Evolutionary conservation across 2,113 vertebrate genomes (phyloP).

Genomic region (Misgurnus anguillicaudatus): DNA sequence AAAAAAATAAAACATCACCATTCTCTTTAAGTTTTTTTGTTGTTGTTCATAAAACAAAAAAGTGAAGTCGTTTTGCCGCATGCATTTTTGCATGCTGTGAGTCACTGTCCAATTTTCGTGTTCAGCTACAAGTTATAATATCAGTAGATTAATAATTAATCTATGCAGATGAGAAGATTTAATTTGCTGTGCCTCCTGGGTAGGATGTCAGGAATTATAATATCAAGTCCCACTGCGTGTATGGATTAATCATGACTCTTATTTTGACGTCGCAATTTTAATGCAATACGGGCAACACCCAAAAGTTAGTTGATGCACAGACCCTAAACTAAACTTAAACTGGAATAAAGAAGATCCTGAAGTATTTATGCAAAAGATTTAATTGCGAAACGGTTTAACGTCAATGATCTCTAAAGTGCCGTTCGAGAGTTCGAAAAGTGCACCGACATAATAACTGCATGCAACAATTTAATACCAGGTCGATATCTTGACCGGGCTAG

Average conservation of each 20-base stretch:
- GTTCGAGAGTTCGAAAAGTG: background rate
- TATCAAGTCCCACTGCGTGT: background rate
- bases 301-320: background rate
- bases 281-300: background rate
- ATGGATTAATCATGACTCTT: constrained; percentile 6
- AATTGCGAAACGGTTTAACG: background rate
- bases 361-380: background rate
- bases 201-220: constrained; percentile 33
- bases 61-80: background rate
- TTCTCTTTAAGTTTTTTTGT: constrained; percentile 22
- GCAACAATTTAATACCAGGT: constrained; percentile 14
- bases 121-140: constrained; percentile 45
- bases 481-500: background rate
- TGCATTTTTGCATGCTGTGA: constrained; percentile 13
- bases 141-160: constrained; percentile 43
- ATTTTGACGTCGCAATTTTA: constrained; percentile 1
- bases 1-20: constrained; percentile 27
- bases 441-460: constrained; percentile 5
- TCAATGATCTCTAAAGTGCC: too few relatives aligned
- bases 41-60: background rate
- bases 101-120: constrained; percentile 18
- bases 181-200: constrained; percentile 26
- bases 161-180: constrained; percentile 2
- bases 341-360: background rate
- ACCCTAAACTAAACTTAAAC: too few relatives aligned